Percentiles rank a stretch among this genome's conserved stretches.
Conservation (phyloP, 2,888 invertebrate genomes). For the Cacoxenus indagator region DNA sequence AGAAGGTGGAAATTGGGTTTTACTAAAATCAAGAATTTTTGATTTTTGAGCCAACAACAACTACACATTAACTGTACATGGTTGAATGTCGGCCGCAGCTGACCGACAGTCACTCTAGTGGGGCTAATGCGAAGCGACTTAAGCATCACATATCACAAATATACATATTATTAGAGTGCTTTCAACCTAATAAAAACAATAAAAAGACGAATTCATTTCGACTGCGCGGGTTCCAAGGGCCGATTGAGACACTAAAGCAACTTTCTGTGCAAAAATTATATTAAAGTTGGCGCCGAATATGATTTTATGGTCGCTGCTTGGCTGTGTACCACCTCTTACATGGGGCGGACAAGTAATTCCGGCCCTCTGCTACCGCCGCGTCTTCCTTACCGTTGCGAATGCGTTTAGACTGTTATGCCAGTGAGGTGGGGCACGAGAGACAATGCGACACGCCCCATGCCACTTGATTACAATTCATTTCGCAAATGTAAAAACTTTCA, state of each 20-base stretch:
- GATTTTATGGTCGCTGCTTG: conserved; percentile 53
- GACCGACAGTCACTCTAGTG: neutral
- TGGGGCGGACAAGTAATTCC: conserved; percentile 10
- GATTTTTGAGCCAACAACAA: too few species aligned
- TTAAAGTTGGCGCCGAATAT: conserved; percentile 68
- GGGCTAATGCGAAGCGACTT: neutral
- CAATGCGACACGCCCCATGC: conserved; percentile 42
- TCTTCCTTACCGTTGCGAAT: neutral
- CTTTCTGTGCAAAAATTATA: conserved; percentile 57
- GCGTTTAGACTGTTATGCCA: too few species aligned
- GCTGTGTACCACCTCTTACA: neutral
- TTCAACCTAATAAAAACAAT: conserved; percentile 61
- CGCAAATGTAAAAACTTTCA: conserved; percentile 59
- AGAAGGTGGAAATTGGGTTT: too few species aligned
- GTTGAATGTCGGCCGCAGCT: too few species aligned
- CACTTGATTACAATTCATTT: conserved; percentile 61
- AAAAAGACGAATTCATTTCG: conserved; percentile 41
- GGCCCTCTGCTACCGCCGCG: conserved; percentile 38
- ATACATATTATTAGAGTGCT: conserved; percentile 54
- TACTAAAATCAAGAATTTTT: too few species aligned
- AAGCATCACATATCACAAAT: conserved; percentile 32
- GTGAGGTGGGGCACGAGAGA: conserved; percentile 21
- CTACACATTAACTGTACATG: conserved; percentile 34
- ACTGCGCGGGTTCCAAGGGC: conserved; percentile 7
- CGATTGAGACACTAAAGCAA: conserved; percentile 49